These are phyloP conservation scores for Xestia rhomboidea DNA, from an alignment of 2,888 invertebrate species.

Conservation along the genomic window DNA sequence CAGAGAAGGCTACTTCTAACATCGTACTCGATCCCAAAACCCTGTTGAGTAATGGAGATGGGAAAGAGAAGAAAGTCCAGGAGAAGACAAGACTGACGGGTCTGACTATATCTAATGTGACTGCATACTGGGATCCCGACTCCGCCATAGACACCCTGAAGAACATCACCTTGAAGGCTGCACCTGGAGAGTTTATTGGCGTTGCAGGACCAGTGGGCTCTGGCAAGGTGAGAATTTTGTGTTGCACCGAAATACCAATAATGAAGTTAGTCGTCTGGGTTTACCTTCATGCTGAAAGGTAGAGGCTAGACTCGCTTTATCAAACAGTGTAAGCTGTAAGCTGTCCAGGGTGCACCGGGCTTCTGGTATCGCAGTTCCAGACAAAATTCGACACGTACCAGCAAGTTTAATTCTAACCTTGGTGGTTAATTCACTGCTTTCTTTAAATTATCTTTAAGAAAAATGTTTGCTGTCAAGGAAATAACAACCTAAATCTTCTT, in stretches of 20 bases:
- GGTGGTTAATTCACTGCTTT: neutral
- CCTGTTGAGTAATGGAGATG: constrained; percentile 31
- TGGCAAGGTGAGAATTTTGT: constrained; percentile 90
- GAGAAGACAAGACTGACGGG: constrained; percentile 68
- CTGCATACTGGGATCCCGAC: constrained; percentile 83
- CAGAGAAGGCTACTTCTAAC: constrained; percentile 65
- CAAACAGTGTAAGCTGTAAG: neutral
- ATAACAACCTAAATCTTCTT: neutral
- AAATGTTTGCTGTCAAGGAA: neutral
- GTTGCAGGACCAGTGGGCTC: constrained; percentile 94
- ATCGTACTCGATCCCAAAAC: constrained; percentile 41
- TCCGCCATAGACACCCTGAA: constrained; percentile 89
- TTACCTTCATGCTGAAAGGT: neutral
- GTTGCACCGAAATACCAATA: neutral
- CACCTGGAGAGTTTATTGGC: constrained; percentile 91
- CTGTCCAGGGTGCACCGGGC: neutral
- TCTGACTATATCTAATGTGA: constrained; percentile 82
- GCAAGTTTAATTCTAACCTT: neutral
- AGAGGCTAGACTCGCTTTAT: neutral
- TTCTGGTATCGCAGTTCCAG: neutral
- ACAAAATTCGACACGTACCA: neutral
- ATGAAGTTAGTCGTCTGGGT: neutral
- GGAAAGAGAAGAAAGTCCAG: constrained; percentile 37
- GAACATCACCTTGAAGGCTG: constrained; percentile 86
- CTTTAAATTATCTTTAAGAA: neutral